These are phyloP conservation scores for Scelioninae gen. 1 DNA, from an alignment of 2,888 invertebrate genomes.

Conservation along the genomic window DNA sequence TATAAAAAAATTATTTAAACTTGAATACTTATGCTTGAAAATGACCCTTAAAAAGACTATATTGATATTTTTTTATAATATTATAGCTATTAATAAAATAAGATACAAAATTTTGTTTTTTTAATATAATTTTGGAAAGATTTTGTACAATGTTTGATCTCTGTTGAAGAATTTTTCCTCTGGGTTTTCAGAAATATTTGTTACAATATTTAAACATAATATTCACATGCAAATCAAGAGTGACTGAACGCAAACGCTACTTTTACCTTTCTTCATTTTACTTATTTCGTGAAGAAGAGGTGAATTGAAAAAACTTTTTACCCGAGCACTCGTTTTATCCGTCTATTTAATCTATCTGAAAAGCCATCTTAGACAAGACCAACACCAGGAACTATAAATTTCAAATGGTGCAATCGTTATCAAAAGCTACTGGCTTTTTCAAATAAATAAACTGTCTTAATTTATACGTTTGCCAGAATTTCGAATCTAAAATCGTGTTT, in stretches of 20 bases:
- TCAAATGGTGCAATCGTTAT: constrained; percentile 33
- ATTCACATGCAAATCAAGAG: background rate
- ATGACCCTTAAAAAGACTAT: too few relatives aligned
- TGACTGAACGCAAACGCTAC: constrained; percentile 1
- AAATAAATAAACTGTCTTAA: constrained; percentile 48
- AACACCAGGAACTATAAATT: constrained; percentile 38
- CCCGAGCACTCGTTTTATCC: constrained; percentile 11
- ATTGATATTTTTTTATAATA: too few relatives aligned
- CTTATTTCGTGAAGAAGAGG: constrained; percentile 9
- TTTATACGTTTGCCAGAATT: constrained; percentile 33
- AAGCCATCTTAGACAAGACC: constrained; percentile 39
- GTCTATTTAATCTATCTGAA: constrained; percentile 44
- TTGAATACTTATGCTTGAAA: too few relatives aligned
- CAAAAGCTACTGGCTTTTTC: constrained; percentile 45
- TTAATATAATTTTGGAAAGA: too few relatives aligned
- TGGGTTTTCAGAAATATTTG: too few relatives aligned
- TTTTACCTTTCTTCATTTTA: background rate
- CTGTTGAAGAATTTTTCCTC: too few relatives aligned
- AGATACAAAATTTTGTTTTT: too few relatives aligned
- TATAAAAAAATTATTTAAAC: constrained; percentile 26
- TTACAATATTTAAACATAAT: too few relatives aligned
- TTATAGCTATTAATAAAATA: too few relatives aligned
- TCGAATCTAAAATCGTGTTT: constrained; percentile 15
- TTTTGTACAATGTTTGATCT: too few relatives aligned
- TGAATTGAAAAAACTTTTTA: constrained; percentile 44